phyloP scores from a whole-genome alignment of 2,888 invertebrate genomes.

The Tuberolachnus salignus region DNA sequence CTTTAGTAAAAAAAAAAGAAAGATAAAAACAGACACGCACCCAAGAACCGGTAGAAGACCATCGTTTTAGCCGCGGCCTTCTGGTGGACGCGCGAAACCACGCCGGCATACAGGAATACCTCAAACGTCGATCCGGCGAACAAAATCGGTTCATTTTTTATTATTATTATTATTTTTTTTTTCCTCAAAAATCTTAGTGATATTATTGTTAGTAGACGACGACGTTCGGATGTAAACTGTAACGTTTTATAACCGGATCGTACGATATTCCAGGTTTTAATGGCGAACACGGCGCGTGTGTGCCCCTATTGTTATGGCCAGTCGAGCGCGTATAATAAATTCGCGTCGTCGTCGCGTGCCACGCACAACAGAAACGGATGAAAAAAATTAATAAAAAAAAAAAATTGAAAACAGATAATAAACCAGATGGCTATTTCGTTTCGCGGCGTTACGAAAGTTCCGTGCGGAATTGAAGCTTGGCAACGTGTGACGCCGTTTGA shows the following conservation, averaged over 20 bases:
- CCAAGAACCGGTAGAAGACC: slow-evolving; percentile 79
- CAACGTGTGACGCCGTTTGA: not conserved
- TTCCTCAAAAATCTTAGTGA: not conserved
- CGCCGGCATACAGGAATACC: slow-evolving; percentile 55
- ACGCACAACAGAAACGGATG: not conserved
- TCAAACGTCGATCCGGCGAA: slow-evolving; percentile 41
- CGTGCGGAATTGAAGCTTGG: not conserved
- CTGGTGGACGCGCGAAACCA: slow-evolving; percentile 56
- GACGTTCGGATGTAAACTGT: slow-evolving; percentile 5
- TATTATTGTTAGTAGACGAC: not conserved
- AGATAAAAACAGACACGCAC: too few relatives aligned
- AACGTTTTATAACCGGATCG: not conserved
- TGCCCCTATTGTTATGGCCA: slow-evolving; percentile 54
- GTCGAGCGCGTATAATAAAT: slow-evolving; percentile 30
- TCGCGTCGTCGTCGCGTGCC: slow-evolving; percentile 6
- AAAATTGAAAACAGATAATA: too few relatives aligned
- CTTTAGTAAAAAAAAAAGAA: too few relatives aligned
- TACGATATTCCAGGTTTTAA: not conserved
- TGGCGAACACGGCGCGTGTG: slow-evolving; percentile 34
- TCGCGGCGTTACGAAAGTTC: not conserved
- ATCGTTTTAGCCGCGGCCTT: slow-evolving; percentile 69
- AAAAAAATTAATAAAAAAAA: too few relatives aligned
- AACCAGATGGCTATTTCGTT: not conserved
- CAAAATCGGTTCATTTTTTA: slow-evolving; percentile 16
- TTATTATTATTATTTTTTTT: not conserved